Evolutionary conservation across 2,113 vertebrate species (phyloP).

Genomic region (Antechinus flavipes): DNA sequence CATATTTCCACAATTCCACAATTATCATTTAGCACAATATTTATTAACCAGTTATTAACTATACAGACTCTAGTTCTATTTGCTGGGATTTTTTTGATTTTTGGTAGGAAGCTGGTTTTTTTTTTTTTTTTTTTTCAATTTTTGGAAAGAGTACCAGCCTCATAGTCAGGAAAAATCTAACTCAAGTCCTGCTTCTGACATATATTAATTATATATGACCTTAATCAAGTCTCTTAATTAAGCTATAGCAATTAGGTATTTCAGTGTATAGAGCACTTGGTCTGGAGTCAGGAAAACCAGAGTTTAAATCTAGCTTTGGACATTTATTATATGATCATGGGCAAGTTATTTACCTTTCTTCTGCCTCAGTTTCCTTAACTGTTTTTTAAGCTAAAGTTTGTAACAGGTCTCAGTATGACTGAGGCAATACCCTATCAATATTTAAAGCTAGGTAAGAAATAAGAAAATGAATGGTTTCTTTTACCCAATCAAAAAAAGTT

Average conservation of each 20-base stretch:
- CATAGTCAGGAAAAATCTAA: not conserved
- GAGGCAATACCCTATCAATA: too few species aligned
- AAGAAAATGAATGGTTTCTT: too few species aligned
- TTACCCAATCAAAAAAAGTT: too few species aligned
- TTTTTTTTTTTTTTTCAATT: too few species aligned
- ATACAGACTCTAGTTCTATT: not conserved
- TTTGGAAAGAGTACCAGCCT: not conserved
- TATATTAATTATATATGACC: not conserved
- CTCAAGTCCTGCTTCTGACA: not conserved
- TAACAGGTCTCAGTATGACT: too few species aligned
- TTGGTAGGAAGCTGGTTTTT: too few species aligned
- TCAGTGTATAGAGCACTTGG: not conserved
- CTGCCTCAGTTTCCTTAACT: not conserved
- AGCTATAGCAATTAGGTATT: not conserved
- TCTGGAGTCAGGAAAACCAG: not conserved
- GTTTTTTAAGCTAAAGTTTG: too few species aligned
- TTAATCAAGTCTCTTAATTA: not conserved
- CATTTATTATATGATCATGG: not conserved
- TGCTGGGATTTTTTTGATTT: not conserved
- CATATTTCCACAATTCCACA: too few species aligned
- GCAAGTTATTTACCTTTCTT: not conserved
- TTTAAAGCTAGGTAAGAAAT: too few species aligned
- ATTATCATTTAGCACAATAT: not conserved
- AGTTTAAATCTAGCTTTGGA: not conserved
- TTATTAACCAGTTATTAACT: not conserved